Evolutionary conservation across 1,140 invertebrate species (phyloP).

Genomic region (Nephila pilipes): DNA sequence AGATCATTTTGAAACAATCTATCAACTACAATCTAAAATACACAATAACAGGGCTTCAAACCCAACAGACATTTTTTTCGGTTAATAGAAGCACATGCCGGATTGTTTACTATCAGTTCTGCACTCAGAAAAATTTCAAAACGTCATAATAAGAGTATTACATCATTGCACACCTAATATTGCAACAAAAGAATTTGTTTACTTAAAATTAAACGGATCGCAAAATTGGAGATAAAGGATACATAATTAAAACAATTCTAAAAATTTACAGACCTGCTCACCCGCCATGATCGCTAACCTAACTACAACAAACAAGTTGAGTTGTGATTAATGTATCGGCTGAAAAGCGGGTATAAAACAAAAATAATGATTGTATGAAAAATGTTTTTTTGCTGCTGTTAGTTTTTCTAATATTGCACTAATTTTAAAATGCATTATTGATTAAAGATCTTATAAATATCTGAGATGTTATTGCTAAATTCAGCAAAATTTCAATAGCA

Average conservation of each 20-base stretch:
- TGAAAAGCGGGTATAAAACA: neutral
- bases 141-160: neutral
- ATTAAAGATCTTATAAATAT: neutral
- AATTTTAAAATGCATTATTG: neutral
- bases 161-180: neutral
- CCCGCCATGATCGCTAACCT: conserved; percentile 37
- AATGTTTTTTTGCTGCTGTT: neutral
- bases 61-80: neutral
- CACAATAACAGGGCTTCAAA: neutral
- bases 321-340: neutral
- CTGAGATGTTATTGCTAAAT: neutral
- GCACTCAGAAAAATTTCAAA: neutral
- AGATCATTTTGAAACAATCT: neutral
- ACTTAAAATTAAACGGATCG: neutral
- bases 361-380: neutral
- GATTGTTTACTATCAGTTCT: conserved; percentile 29
- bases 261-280: conserved; percentile 27
- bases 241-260: neutral
- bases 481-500: too few species aligned
- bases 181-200: neutral
- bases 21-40: neutral
- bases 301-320: conserved; percentile 27
- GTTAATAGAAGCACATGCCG: conserved; percentile 37
- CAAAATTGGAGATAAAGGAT: neutral
- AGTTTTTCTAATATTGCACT: neutral